A percentile compares a stretch with the other conserved stretches of the same genome.
Conservation (phyloP, 2,113 vertebrate species). For the Pseudois nayaur region DNA sequence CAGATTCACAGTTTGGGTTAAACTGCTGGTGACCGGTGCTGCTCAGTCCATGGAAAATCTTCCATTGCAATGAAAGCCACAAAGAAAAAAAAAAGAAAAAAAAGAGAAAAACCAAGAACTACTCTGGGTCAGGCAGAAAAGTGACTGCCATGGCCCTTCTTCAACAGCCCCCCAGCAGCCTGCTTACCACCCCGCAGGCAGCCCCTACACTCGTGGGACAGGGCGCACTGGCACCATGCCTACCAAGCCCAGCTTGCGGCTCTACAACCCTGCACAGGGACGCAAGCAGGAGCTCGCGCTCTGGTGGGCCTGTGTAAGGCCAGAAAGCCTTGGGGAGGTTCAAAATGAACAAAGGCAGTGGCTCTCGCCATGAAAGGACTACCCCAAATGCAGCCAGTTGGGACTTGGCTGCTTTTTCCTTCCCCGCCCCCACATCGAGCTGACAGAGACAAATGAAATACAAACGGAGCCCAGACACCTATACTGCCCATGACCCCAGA, state of each 20-base stretch:
- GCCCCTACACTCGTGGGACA: not conserved
- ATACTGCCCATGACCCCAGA: slow-evolving; percentile 30
- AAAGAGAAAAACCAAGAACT: not conserved
- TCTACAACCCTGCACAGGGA: not conserved
- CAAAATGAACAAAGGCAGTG: not conserved
- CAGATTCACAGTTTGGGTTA: slow-evolving; percentile 9
- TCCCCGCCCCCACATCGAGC: not conserved
- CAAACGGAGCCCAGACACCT: slow-evolving; percentile 23
- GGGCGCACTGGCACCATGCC: accelerated
- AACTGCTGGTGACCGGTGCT: slow-evolving; percentile 20
- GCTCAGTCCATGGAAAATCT: not conserved
- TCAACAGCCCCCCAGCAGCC: not conserved
- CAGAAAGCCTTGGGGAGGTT: not conserved
- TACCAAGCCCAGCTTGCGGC: not conserved
- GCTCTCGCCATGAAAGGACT: not conserved
- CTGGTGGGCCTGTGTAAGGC: not conserved
- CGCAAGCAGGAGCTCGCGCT: not conserved
- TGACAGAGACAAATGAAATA: slow-evolving; percentile 19
- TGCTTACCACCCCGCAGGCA: not conserved
- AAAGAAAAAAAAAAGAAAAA: not conserved
- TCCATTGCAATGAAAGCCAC: not conserved
- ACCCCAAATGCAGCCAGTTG: not conserved
- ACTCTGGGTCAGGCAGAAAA: not conserved
- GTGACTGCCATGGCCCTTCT: not conserved
- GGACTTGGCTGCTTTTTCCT: not conserved